These are phyloP conservation scores for Cyprinus carpio DNA, from an alignment of 2,113 vertebrate genomes.

Conservation along the genomic window DNA sequence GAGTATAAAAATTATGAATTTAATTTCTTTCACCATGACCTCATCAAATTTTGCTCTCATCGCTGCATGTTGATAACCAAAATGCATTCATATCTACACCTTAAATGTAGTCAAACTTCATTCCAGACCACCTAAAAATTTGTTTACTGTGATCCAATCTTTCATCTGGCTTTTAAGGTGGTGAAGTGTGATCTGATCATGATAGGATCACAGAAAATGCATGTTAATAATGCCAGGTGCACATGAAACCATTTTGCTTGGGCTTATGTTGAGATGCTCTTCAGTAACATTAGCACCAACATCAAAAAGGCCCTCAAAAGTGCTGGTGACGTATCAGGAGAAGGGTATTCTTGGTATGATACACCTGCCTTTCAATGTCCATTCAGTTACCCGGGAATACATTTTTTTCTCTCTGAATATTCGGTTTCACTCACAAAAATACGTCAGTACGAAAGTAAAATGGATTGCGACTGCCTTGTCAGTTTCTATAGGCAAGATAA, in stretches of 20 bases:
- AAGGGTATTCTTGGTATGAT: too few species aligned
- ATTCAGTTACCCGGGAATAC: neutral
- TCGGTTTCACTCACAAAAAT: neutral
- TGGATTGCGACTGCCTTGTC: neutral
- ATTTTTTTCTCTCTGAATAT: neutral
- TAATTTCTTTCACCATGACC: neutral
- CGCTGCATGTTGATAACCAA: neutral
- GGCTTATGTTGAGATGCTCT: neutral
- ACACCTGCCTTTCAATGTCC: neutral
- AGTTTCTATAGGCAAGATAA: neutral
- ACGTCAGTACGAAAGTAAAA: slow-evolving; percentile 1
- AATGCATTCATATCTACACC: neutral
- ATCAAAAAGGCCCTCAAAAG: neutral
- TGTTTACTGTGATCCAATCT: neutral
- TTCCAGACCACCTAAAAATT: neutral
- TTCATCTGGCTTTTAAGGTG: neutral
- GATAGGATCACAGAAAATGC: neutral
- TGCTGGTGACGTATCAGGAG: neutral
- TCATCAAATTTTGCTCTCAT: neutral
- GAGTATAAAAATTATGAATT: neutral
- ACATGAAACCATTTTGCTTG: neutral
- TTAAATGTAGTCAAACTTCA: neutral
- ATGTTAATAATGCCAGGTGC: neutral
- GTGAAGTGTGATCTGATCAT: neutral
- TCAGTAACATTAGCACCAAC: neutral